Evolutionary conservation across 2,113 vertebrate genomes (phyloP), one percentile per base, ranked within the genome.

Genomic region (Cynocephalus volans): DNA sequence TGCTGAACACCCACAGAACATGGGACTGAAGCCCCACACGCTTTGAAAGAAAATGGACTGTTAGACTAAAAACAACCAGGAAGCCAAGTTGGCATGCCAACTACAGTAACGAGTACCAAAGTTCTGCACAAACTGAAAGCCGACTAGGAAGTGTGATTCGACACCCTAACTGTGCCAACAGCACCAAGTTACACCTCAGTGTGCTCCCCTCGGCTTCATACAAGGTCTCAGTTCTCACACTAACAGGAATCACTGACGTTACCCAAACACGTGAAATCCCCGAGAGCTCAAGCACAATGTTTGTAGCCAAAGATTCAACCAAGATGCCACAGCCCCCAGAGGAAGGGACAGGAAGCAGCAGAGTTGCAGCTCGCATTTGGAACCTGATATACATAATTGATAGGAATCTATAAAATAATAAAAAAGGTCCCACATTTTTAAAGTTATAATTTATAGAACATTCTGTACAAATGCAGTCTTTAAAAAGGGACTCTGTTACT

Each of bases 381-480:
- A 91, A 90, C 96, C 98, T 65, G 45, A 12, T 75, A 79, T 73
- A 77, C 96, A 96, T 85, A 85, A 62, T 79, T 72, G 1, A 6
- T 1, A 79, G 98, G 97, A 96, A 97, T 94, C 97, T 98, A 97
- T 92, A 97, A 98, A 98, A 97, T 9, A 28, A 60, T 91, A 90
- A 98, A 97, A 98, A 94, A 98, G 76, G 79, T 90, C 94, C 91
- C 93, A 97, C 93, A 91, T 97, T 93, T 97, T 60, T 73, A 97
- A 98, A 97, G 95, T 94, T 97, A 93, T 96, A 97, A 95, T 86
- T 98, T 98, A 98, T 93, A 95, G 98, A 98, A 96, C 12, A 65
- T 94, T 97, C 97, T 98, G 91, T 98, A 98, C 95, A 98, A 99
- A 98, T 97, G 56, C 97, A 98, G 97, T 98, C 97, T 97, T 58